These are phyloP conservation scores for Neosalanx taihuensis DNA, from an alignment of 2,797 vertebrate species.

Conservation along the genomic window DNA sequence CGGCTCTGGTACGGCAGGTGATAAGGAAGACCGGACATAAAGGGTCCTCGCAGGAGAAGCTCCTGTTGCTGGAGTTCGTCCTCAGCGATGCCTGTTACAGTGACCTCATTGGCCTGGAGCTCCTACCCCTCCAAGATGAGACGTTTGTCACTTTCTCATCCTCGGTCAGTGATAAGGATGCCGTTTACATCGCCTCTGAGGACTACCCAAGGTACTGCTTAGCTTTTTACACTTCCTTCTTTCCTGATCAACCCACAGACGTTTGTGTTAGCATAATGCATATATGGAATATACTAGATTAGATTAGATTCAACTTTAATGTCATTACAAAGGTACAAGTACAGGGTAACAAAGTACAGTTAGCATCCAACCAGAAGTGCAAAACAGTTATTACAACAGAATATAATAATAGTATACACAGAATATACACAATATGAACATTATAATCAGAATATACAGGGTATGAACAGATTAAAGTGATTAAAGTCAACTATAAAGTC, in stretches of 20 bases:
- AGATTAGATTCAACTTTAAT: too few relatives aligned
- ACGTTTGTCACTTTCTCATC: slow-evolving; percentile 87
- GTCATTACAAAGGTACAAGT: too few relatives aligned
- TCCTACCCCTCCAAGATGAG: slow-evolving; percentile 89
- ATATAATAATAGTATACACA: too few relatives aligned
- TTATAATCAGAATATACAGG: too few relatives aligned
- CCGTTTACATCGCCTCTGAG: slow-evolving; percentile 88
- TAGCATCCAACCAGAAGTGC: too few relatives aligned
- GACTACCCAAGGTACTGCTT: slow-evolving; percentile 86
- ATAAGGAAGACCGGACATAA: slow-evolving; percentile 82
- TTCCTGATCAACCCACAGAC: not conserved
- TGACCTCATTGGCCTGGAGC: slow-evolving; percentile 92
- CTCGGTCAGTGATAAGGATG: slow-evolving; percentile 88
- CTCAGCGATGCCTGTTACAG: slow-evolving; percentile 87
- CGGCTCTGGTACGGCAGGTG: slow-evolving; percentile 83
- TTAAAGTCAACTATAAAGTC: too few relatives aligned
- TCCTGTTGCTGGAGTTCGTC: slow-evolving; percentile 86
- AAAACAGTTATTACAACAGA: too few relatives aligned
- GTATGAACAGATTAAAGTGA: too few relatives aligned
- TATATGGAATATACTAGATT: too few relatives aligned
- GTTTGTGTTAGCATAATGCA: not conserved
- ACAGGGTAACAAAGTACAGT: too few relatives aligned
- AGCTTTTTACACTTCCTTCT: not conserved
- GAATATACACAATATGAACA: too few relatives aligned
- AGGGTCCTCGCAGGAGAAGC: slow-evolving; percentile 80